These are phyloP conservation scores for Conomelus anceps DNA, from an alignment of 2,888 invertebrate genomes.

Conservation along the genomic window DNA sequence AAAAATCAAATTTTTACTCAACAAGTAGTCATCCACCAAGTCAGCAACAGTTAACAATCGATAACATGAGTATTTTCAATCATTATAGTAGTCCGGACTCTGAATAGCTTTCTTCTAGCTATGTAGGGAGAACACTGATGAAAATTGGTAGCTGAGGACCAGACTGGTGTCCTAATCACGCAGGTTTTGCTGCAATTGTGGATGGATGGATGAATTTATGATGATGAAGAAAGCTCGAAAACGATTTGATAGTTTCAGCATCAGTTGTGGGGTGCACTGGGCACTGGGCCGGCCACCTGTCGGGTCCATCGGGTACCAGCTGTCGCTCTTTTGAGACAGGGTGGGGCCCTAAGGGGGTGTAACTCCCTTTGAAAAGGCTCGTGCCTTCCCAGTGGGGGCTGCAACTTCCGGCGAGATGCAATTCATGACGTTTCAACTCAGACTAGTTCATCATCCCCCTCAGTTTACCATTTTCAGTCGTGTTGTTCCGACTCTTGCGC, in stretches of 20 bases:
- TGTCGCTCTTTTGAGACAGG: neutral
- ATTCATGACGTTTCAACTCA: neutral
- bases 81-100: neutral
- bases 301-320: neutral
- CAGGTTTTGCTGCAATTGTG: neutral
- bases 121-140: neutral
- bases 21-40: neutral
- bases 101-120: neutral
- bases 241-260: neutral
- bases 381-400: neutral
- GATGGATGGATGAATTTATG: neutral
- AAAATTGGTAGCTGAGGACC: neutral
- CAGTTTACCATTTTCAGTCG: neutral
- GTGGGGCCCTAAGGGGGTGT: neutral
- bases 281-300: neutral
- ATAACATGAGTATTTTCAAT: neutral
- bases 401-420: neutral
- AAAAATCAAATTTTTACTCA: too few relatives aligned
- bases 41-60: neutral
- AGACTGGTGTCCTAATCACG: neutral
- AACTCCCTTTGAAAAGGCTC: neutral
- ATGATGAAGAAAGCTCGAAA: neutral
- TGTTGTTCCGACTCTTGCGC: neutral
- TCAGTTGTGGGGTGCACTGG: neutral
- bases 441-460: neutral